phyloP scores from a whole-genome alignment of 2,797 vertebrate genomes.

The Sus cebifrons region DNA sequence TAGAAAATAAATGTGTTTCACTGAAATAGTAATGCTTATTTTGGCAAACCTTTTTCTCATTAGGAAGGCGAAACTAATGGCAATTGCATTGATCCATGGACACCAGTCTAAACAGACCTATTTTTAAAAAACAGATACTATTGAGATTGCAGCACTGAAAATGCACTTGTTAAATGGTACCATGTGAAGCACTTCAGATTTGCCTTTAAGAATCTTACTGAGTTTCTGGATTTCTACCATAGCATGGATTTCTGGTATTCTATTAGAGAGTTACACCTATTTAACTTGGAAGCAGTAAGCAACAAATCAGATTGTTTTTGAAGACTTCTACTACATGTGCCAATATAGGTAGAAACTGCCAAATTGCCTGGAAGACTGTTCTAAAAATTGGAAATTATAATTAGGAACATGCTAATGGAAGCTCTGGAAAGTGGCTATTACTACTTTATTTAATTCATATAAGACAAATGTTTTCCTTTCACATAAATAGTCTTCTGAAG shows the following conservation, averaged over 20 bases:
- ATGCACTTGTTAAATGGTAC: conserved; percentile 9
- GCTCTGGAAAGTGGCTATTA: conserved; percentile 63
- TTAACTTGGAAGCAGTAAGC: conserved; percentile 81
- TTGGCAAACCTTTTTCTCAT: conserved; percentile 73
- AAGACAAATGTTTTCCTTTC: conserved; percentile 78
- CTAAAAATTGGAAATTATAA: conserved; percentile 70
- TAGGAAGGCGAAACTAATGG: conserved; percentile 64
- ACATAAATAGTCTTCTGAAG: conserved; percentile 52
- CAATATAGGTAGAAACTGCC: conserved; percentile 72
- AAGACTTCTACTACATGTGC: conserved; percentile 75
- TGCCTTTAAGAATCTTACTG: conserved; percentile 1
- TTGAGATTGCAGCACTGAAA: neutral
- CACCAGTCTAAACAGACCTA: conserved; percentile 1
- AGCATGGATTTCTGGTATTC: conserved; percentile 63
- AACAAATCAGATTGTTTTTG: conserved; percentile 75
- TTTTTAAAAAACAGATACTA: conserved; percentile 12
- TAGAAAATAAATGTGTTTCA: conserved; percentile 78
- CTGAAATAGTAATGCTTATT: conserved; percentile 74
- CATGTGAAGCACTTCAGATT: conserved; percentile 58
- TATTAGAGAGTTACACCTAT: conserved; percentile 71
- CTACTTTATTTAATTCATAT: conserved; percentile 74
- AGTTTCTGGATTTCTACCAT: conserved; percentile 56
- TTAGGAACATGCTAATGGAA: conserved; percentile 68
- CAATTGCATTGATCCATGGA: neutral
- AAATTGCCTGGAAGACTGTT: conserved; percentile 75